phyloP scores from a whole-genome alignment of 1,140 invertebrate species.

The Colletes gigas region DNA sequence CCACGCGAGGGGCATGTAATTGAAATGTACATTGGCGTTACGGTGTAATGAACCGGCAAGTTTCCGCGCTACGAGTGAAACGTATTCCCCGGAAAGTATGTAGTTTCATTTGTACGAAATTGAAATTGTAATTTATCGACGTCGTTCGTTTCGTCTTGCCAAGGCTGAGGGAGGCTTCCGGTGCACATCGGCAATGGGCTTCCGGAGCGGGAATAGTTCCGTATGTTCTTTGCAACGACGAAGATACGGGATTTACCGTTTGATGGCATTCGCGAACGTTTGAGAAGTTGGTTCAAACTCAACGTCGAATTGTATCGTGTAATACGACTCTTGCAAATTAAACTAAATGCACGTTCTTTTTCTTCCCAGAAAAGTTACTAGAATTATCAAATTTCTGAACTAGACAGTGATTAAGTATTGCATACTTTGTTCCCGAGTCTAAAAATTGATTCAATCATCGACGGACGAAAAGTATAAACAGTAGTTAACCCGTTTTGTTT shows the following conservation, averaged over 20 bases:
- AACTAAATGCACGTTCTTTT: too few relatives aligned
- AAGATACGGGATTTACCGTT: background rate
- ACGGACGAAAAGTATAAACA: too few relatives aligned
- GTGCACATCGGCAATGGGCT: background rate
- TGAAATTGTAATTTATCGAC: slow-evolving; percentile 55
- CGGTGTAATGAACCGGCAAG: slow-evolving; percentile 47
- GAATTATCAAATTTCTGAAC: too few relatives aligned
- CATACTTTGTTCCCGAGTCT: too few relatives aligned
- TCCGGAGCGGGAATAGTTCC: slow-evolving; percentile 1
- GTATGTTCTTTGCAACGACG: background rate
- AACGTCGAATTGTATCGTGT: background rate
- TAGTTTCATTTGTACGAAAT: slow-evolving; percentile 56
- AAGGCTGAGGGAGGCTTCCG: background rate
- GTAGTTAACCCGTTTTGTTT: too few relatives aligned
- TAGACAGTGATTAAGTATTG: too few relatives aligned
- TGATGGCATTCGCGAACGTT: background rate
- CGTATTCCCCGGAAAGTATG: slow-evolving; percentile 51
- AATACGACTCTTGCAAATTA: background rate
- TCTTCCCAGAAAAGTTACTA: too few relatives aligned
- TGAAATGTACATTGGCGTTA: slow-evolving; percentile 57
- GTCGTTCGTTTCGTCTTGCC: slow-evolving; percentile 16
- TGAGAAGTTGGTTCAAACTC: background rate
- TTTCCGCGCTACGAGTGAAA: slow-evolving; percentile 4
- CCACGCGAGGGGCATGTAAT: slow-evolving; percentile 43
- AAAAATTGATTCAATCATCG: too few relatives aligned